phyloP scores from a whole-genome alignment of 2,113 vertebrate species.

The Macroglossus sobrinus region DNA sequence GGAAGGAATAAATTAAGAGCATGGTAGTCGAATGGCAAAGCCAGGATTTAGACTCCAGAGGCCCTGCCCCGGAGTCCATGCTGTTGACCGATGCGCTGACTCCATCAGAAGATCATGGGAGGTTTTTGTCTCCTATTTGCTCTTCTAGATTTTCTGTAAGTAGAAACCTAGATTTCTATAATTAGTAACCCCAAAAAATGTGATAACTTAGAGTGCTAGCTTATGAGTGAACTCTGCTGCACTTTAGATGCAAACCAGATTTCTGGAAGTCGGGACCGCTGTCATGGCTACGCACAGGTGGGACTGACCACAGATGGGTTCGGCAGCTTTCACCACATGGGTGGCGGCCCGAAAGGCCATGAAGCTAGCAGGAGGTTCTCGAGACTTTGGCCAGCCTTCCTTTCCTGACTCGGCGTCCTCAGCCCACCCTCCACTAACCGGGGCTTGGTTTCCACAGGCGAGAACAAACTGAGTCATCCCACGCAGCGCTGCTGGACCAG shows the following conservation, averaged over 20 bases:
- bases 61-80: neutral
- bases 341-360: neutral
- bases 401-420: neutral
- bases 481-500: slow-evolving; percentile 77
- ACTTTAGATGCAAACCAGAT: neutral
- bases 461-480: slow-evolving; percentile 71
- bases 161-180: neutral
- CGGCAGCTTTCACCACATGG: neutral
- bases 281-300: neutral
- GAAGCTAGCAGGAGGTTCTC: neutral
- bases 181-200: neutral
- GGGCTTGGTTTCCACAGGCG: slow-evolving; percentile 62
- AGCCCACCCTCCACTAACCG: neutral
- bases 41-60: neutral
- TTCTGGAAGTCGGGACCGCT: neutral
- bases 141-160: neutral
- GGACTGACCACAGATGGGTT: neutral
- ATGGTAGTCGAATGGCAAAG: neutral
- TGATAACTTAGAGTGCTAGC: neutral
- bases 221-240: neutral
- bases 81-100: neutral
- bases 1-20: too few relatives aligned
- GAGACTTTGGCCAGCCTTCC: neutral
- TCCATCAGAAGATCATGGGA: neutral
- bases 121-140: neutral